phyloP scores from a whole-genome alignment of 2,888 invertebrate genomes.

The Mythimna pallens region DNA sequence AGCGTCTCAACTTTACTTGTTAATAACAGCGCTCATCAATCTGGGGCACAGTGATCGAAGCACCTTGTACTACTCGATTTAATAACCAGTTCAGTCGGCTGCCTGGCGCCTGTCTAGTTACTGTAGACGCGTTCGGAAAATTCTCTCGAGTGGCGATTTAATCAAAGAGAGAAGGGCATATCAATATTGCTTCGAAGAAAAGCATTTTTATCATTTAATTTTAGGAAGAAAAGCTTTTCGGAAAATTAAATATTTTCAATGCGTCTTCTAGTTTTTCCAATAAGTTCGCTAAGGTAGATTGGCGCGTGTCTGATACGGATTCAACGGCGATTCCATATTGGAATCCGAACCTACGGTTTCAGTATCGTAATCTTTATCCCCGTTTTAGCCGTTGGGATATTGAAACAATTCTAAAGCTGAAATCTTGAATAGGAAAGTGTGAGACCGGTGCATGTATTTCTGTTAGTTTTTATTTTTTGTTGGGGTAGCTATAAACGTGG shows the following conservation, averaged over 20 bases:
- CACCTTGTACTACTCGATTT: slow-evolving; percentile 54
- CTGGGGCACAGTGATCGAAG: slow-evolving; percentile 45
- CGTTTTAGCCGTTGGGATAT: slow-evolving; percentile 45
- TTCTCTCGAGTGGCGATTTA: slow-evolving; percentile 40
- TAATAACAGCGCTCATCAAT: slow-evolving; percentile 56
- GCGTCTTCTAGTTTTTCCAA: slow-evolving; percentile 22
- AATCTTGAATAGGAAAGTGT: slow-evolving; percentile 42
- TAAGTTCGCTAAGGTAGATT: slow-evolving; percentile 41
- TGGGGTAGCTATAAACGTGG: slow-evolving; percentile 27
- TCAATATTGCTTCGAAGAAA: slow-evolving; percentile 20
- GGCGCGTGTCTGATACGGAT: slow-evolving; percentile 43
- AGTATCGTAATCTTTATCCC: slow-evolving; percentile 49
- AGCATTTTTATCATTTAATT: slow-evolving; percentile 36
- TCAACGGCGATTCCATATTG: slow-evolving; percentile 31
- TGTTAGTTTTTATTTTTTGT: slow-evolving; percentile 36
- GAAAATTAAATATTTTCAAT: slow-evolving; percentile 27
- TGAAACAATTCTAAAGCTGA: slow-evolving; percentile 54
- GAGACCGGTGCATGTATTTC: slow-evolving; percentile 29
- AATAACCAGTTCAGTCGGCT: slow-evolving; percentile 47
- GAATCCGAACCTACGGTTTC: slow-evolving; percentile 45
- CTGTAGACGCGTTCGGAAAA: slow-evolving; percentile 39
- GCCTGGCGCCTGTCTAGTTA: slow-evolving; percentile 38
- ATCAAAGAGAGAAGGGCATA: slow-evolving; percentile 33
- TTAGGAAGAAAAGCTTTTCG: slow-evolving; percentile 20
- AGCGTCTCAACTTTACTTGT: slow-evolving; percentile 54